Evolutionary conservation across 2,888 invertebrate genomes (phyloP), one percentile per base, ranked within the genome.

Genomic region (Lepidonotus clava): DNA sequence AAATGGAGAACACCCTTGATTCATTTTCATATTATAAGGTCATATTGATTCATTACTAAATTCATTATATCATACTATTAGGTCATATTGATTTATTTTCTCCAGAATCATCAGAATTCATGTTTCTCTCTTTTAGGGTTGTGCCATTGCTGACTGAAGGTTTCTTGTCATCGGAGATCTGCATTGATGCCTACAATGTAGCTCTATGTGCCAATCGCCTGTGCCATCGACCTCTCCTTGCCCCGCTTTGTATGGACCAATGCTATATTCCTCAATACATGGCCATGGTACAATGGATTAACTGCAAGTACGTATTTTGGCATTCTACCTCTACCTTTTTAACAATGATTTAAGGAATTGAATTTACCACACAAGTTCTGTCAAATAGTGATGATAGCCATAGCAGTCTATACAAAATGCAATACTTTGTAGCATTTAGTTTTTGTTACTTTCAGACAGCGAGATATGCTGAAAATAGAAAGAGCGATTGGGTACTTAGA

Each of bases 121-220:
- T n/a, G n/a, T n/a, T n/a, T n/a, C n/a, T n/a, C n/a, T n/a, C n/a
- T n/a, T n/a, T n/a, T 90, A 93, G 93, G 87, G 91, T 93, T 28
- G 88, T 93, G 5, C 90, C 91, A 0, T 76, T 93, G 21, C 86
- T 93, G 88, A 91, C 91, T 0, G 90, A 90, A 11, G 86, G 89
- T 5, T 93, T 91, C 87, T 84, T 93, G 46, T 87, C 88, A 34
- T 90, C 87, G 85, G 56, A 86, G 0, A 89, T 90, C 28, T 93
- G 93, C 87, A 85, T 93, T 83, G 93, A 93, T 86, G 91, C 91
- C 89, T 93, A 91, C 88, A 93, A 92, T 88, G 90, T 93, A 88
- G 93, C 93, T 21, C 90, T 93, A 87, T 93, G 93, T 89, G 92
- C 92, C 85, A 92, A 92, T 86, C 88, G 92, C 38, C 87, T 90